Conservation (phyloP, 2,888 invertebrate genomes). For the Amiota minor region DNA sequence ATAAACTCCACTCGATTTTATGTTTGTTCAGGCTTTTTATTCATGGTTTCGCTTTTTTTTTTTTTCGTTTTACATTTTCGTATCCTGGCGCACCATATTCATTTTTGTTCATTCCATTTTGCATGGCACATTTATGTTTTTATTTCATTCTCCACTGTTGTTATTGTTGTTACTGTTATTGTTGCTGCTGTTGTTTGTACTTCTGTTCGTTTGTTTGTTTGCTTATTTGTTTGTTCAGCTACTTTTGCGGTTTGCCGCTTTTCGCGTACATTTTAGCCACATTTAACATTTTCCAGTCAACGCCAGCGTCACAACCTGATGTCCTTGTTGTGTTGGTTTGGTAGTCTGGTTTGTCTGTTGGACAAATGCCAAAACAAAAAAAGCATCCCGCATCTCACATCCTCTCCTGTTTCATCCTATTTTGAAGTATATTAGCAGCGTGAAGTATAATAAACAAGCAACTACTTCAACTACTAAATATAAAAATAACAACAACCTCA, state of each 20-base stretch:
- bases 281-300: constrained; percentile 57
- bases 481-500: no score
- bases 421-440: background rate
- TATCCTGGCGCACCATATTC: background rate
- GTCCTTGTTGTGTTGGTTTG: constrained; percentile 13
- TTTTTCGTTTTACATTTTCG: background rate
- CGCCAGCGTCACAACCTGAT: constrained; percentile 33
- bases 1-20: background rate
- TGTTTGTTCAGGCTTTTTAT: constrained; percentile 29
- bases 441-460: no score
- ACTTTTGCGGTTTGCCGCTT: constrained; percentile 70
- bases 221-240: constrained; percentile 62
- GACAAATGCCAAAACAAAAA: constrained; percentile 53
- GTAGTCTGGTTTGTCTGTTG: constrained; percentile 38
- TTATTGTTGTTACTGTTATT: constrained; percentile 27
- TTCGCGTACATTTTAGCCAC: constrained; percentile 64
- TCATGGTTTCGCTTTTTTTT: background rate
- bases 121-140: constrained; percentile 59
- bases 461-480: no score
- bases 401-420: background rate
- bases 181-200: no score
- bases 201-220: constrained; percentile 35
- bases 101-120: constrained; percentile 44
- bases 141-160: no score
- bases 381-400: background rate